Evolutionary conservation across 2,113 vertebrate species (phyloP).

Genomic region (Pelusios castaneus): DNA sequence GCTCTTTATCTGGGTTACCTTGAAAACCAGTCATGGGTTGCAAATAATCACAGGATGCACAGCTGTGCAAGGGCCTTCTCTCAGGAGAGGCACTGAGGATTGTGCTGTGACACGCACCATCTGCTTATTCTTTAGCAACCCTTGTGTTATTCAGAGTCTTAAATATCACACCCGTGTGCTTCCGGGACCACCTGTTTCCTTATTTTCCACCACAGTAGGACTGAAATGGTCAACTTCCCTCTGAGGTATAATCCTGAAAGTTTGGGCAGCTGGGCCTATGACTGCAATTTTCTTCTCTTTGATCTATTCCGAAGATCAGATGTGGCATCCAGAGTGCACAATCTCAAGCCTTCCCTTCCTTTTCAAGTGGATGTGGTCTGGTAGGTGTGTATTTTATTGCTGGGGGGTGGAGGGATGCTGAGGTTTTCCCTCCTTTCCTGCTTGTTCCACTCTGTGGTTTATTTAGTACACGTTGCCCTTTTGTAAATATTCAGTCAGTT

Average conservation of each 20-base stretch:
- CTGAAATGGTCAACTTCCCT: not conserved
- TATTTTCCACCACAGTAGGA: not conserved
- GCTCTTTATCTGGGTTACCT: not conserved
- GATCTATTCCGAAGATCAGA: not conserved
- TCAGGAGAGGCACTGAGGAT: not conserved
- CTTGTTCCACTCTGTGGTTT: not conserved
- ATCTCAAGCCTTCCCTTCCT: not conserved
- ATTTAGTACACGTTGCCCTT: not conserved
- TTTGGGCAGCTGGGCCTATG: not conserved
- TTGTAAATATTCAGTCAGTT: not conserved
- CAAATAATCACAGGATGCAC: not conserved
- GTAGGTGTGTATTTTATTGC: not conserved
- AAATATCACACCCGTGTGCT: too few relatives aligned
- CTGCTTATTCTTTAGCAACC: not conserved
- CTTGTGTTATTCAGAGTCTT: not conserved
- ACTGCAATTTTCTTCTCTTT: not conserved
- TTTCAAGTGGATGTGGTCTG: not conserved
- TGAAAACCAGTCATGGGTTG: accelerated
- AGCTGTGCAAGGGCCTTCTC: not conserved
- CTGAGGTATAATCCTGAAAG: not conserved
- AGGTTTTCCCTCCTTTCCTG: not conserved
- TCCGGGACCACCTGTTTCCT: not conserved
- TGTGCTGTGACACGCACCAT: not conserved
- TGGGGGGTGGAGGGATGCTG: not conserved
- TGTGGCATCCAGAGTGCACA: accelerated